phyloP scores from a whole-genome alignment of 1,140 invertebrate genomes.

The Andrena cerasifolii region DNA sequence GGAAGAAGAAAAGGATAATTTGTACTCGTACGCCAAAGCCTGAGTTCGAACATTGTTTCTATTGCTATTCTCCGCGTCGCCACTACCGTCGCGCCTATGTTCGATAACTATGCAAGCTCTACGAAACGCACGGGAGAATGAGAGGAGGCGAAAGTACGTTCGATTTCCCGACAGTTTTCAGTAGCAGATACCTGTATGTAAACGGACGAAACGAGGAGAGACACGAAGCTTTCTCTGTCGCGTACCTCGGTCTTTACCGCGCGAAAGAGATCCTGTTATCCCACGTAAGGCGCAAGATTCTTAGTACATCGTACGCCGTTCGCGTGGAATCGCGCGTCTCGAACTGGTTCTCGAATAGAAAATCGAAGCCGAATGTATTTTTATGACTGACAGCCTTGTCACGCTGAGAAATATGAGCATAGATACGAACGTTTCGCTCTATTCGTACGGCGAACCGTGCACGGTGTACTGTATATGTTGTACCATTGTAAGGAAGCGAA shows the following conservation, averaged over 20 bases:
- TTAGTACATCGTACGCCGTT: constrained; percentile 46
- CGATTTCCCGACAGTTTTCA: constrained; percentile 22
- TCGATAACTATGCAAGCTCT: constrained; percentile 28
- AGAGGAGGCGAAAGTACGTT: background rate
- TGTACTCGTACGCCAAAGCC: constrained; percentile 45
- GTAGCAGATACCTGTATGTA: background rate
- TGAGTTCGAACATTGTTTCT: constrained; percentile 54
- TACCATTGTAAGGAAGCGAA: background rate
- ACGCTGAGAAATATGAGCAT: no score
- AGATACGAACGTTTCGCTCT: background rate
- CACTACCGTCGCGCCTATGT: constrained; percentile 32
- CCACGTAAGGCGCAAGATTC: background rate
- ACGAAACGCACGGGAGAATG: constrained; percentile 11
- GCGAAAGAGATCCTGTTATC: background rate
- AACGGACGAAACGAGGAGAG: background rate
- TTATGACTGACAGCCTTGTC: background rate
- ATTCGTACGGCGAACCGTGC: background rate
- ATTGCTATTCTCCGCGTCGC: constrained; percentile 21
- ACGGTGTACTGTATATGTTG: constrained; percentile 12
- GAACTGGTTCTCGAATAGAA: background rate
- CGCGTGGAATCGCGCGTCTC: no score
- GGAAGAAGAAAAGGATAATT: constrained; percentile 39
- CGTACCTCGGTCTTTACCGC: background rate
- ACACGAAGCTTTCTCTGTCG: background rate
- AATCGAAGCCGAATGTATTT: background rate